These are phyloP conservation scores for Portunus trituberculatus DNA, from an alignment of 1,140 invertebrate genomes.

Conservation along the genomic window DNA sequence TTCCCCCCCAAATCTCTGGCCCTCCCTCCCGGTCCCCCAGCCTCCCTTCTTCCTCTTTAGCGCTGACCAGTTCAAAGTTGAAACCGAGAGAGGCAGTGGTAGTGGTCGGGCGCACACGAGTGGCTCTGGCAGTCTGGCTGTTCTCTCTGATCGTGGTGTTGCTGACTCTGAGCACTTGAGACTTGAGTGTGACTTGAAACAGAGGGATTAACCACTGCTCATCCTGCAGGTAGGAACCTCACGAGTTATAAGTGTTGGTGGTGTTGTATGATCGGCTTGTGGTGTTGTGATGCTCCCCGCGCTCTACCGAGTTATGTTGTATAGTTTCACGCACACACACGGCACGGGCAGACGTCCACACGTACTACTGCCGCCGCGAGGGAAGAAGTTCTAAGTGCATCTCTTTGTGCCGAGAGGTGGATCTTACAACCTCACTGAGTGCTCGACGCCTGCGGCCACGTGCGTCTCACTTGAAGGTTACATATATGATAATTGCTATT, in stretches of 20 bases:
- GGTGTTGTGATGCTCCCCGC: conserved; percentile 18
- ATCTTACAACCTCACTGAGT: background rate
- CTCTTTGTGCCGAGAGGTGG: background rate
- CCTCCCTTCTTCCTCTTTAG: conserved; percentile 73
- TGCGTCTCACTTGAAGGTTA: conserved; percentile 21
- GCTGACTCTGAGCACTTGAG: conserved; percentile 29
- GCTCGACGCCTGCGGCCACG: background rate
- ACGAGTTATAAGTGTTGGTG: background rate
- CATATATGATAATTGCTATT: conserved; percentile 13
- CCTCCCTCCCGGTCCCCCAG: conserved; percentile 35
- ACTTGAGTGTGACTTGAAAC: background rate
- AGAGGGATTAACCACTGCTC: background rate
- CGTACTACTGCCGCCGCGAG: background rate
- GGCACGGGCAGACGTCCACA: background rate
- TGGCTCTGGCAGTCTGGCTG: conserved; percentile 23
- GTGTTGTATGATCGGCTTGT: background rate
- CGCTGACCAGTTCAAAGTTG: conserved; percentile 75
- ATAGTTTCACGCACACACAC: background rate
- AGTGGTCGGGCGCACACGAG: conserved; percentile 37
- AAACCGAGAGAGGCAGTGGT: conserved; percentile 68
- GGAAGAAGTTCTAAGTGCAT: background rate
- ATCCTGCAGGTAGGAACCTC: background rate
- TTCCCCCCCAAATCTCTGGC: background rate
- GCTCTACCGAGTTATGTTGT: background rate
- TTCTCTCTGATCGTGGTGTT: conserved; percentile 5